Evolutionary conservation across 2,113 vertebrate genomes (phyloP), one percentile per base, ranked within the genome.

Genomic region (Ranitomeya imitator): DNA sequence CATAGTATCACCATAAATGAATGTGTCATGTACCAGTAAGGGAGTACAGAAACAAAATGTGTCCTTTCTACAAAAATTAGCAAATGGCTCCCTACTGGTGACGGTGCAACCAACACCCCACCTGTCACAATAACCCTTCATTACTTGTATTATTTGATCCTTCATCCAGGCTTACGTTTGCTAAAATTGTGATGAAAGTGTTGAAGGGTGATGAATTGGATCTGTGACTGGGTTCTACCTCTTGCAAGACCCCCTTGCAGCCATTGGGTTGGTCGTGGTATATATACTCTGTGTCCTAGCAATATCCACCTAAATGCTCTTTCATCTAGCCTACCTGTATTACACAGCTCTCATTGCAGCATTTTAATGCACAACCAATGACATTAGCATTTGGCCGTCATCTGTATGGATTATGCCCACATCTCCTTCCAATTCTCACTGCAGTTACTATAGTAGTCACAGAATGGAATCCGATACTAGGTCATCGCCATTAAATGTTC

Each of bases 371-470:
- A 63, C 65, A 65, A 21, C 59, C 26, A 60, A 37, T 21, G 10
- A 9, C 80, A 65, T 82, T 82, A 55, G 77, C 45, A 79, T 54
- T 63, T 82, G 57, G 79, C 23, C 51, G 80, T 37, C 23, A 26
- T 83, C 31, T 37, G 19, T 60, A 83, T 60, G 61, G 18, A 83
- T 82, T 82, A 61, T 63, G 15, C 26, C 5, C 79, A 82, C 59
- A 37, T 65, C 60, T 61, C 6, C 57, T 57, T 61, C 57, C 57
- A 31, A 60, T 45, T 65, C 57, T 61, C 57, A 18, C 4, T 6
- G 79, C 57, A 82, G 59, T 57, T 37, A 82, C 79, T 61, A 15
- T 59, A 16, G 16, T 7, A 83, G 23, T 19, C 60, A 21, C 18
- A 65, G 60, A 83, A 63, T 60, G 80, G 16, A 59, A 18, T 16